Evolutionary conservation across 2,888 invertebrate genomes (phyloP).

Genomic region (Archips xylosteana): DNA sequence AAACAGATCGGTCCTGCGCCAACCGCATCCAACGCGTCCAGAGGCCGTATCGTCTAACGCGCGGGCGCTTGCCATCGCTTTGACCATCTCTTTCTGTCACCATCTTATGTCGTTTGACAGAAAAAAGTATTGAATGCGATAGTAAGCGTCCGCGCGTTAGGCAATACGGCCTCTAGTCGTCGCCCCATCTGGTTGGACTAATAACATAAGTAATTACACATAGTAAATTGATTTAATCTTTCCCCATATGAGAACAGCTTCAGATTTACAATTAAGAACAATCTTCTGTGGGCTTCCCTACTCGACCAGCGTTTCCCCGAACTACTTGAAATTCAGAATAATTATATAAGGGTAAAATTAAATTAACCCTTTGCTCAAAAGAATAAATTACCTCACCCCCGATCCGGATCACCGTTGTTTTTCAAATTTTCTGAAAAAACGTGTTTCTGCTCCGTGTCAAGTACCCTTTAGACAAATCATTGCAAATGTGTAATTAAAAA

Average conservation of each 20-base stretch:
- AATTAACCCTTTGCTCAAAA: slow-evolving; percentile 33
- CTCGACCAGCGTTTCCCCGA: slow-evolving; percentile 9
- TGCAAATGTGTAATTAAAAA: background rate
- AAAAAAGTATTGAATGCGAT: no score
- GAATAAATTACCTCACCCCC: slow-evolving; percentile 35
- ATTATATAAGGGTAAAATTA: slow-evolving; percentile 27
- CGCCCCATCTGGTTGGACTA: no score
- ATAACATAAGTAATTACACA: no score
- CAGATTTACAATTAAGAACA: slow-evolving; percentile 1
- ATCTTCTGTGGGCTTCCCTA: background rate
- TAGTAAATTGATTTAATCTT: background rate
- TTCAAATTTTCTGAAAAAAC: slow-evolving; percentile 4
- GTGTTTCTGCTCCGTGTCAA: background rate
- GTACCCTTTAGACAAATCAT: background rate
- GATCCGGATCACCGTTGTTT: slow-evolving; percentile 21
- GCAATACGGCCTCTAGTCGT: no score
- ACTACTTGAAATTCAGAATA: slow-evolving; percentile 45
- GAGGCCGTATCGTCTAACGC: no score
- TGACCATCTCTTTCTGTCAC: no score
- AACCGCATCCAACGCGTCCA: no score
- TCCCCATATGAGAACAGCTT: background rate
- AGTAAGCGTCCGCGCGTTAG: no score
- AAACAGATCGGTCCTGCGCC: no score
- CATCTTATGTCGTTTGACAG: no score
- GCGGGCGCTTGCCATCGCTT: no score